Evolutionary conservation across 2,797 vertebrate genomes (phyloP), one percentile per base, ranked within the genome.

Genomic region (Pagetopsis macropterus): DNA sequence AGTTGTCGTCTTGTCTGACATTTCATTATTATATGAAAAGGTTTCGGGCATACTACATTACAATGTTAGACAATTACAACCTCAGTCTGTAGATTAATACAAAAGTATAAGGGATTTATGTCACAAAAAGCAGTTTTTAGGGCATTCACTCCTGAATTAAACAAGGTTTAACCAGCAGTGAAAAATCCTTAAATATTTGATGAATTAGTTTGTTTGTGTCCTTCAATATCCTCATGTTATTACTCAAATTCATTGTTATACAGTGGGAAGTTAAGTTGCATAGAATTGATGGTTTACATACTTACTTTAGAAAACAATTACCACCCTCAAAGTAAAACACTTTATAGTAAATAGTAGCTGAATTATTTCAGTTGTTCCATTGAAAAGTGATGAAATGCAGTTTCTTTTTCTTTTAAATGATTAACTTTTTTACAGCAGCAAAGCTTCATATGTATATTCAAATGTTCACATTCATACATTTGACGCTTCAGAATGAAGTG

Each of bases 1-100:
- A 19, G 2, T 19, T 13, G 48, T 8, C n/a, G 12, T 27, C 27
- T 27, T 27, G 27, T 37, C 33, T 37, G 7, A 37, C 13, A 2
- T 62, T 67, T 66, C 33, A 16, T 3, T 13, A 33, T 23, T 31
- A 49, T 11, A 14, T 50, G 5, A 33, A 44, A 73, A 60, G 43
- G 60, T 58, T 69, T 17, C 0, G 11, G 48, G 12, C 7, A 63
- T 51, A 41, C 59, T 11, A 23, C 12, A 43, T 3, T 17, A 16
- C 3, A 49, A 15, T 1, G 8, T 23, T 41, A 19, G 7, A 49
- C 45, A 44, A 3, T 19, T 1, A n/a, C 6, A 48, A 31, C 17
- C 48, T 55, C 16, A 12, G 49, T 27, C 21, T n/a, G 21, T 65
- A 44, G 23, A 63, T 68, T 16, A 57, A 68, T 48, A 56, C 17